A percentile compares a stretch with the other conserved stretches of the same genome.
Evolutionary conservation across 2,113 vertebrate genomes (phyloP).

Genomic region (Trochalopteron elliotii): DNA sequence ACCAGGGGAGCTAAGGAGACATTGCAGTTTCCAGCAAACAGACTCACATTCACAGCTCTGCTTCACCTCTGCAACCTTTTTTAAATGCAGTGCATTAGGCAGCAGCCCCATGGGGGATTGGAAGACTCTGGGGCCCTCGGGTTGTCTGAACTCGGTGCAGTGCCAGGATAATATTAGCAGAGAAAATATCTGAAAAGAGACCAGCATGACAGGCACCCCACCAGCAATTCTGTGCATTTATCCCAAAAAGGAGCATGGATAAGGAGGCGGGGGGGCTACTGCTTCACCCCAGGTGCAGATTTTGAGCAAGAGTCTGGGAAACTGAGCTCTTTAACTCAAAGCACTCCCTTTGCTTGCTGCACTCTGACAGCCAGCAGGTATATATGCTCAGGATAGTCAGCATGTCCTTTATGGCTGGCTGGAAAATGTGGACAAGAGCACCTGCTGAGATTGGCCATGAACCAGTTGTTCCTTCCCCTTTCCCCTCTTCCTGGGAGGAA

Average conservation of each 20-base stretch:
- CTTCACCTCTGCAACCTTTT: not conserved
- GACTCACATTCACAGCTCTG: not conserved
- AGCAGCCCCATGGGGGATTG: not conserved
- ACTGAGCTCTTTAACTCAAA: not conserved
- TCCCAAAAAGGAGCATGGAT: accelerated
- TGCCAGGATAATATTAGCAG: not conserved
- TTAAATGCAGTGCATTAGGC: not conserved
- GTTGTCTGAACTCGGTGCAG: accelerated
- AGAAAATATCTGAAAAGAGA: not conserved
- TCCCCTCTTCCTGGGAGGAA: not conserved
- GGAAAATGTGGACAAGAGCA: not conserved
- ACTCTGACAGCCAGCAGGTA: accelerated
- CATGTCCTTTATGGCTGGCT: not conserved
- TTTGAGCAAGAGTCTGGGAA: not conserved
- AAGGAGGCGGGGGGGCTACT: not conserved
- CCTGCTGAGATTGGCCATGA: not conserved
- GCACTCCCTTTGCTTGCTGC: not conserved
- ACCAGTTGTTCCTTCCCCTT: not conserved
- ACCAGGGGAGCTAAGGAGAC: not conserved
- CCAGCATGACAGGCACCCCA: accelerated
- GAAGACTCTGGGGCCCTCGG: not conserved
- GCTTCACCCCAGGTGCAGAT: not conserved
- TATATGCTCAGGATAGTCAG: not conserved
- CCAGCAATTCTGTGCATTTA: not conserved
- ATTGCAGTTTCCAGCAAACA: not conserved